Evolutionary conservation across 2,113 vertebrate species (phyloP).

Genomic region (zebrafish (Danio rerio)): DNA sequence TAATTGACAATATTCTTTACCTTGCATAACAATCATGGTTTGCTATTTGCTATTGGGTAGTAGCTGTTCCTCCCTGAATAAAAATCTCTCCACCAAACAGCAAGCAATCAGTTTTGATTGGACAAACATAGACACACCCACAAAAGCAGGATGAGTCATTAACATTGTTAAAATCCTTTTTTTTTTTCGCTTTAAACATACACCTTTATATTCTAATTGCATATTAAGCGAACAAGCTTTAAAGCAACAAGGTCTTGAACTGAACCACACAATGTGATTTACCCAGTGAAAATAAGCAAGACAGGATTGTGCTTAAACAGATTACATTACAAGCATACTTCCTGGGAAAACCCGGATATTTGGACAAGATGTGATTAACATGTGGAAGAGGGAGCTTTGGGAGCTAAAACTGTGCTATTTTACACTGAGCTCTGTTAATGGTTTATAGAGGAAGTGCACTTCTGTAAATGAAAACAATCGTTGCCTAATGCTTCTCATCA

Average conservation of each 20-base stretch:
- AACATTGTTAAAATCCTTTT: too few relatives aligned
- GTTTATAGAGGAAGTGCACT: slow-evolving; percentile 46
- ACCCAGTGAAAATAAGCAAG: slow-evolving; percentile 1
- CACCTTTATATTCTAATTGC: neutral
- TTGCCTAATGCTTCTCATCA: slow-evolving; percentile 49
- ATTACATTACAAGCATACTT: slow-evolving; percentile 41
- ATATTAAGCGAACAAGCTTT: slow-evolving; percentile 6
- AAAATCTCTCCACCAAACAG: neutral
- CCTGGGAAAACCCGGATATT: slow-evolving; percentile 38
- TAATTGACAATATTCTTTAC: neutral
- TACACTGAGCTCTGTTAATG: slow-evolving; percentile 38
- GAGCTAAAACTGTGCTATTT: slow-evolving; percentile 42
- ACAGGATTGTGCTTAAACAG: slow-evolving; percentile 7
- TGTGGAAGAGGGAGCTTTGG: slow-evolving; percentile 41
- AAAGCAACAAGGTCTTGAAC: neutral
- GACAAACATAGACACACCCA: neutral
- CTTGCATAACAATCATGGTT: neutral
- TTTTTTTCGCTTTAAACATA: too few relatives aligned
- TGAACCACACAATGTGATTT: slow-evolving; percentile 14
- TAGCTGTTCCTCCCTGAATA: neutral
- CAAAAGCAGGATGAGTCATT: neutral
- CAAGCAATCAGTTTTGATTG: neutral
- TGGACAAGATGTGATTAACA: slow-evolving; percentile 46
- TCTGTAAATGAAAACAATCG: slow-evolving; percentile 47
- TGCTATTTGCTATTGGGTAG: neutral